Percentiles rank a stretch among this genome's conserved stretches.
Evolutionary conservation across 1,140 invertebrate species (phyloP).

Genomic region (Pseudomyrmex sp.): DNA sequence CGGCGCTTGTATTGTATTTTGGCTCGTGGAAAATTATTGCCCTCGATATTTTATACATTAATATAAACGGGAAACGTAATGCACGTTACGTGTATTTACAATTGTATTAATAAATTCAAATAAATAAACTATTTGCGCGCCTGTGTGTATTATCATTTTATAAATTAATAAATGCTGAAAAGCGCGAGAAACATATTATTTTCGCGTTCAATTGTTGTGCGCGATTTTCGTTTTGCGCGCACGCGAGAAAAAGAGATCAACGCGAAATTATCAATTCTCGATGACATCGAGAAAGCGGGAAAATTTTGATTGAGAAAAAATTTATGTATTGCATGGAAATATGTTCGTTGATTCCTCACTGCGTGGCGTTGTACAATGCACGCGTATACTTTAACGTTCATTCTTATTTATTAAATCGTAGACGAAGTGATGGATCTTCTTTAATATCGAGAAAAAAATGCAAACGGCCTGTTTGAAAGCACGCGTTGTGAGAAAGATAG

Average conservation of each 20-base stretch:
- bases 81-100: too few species aligned
- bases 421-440: not conserved
- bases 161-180: not conserved
- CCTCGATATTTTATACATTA: too few species aligned
- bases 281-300: not conserved
- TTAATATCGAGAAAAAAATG: slow-evolving; percentile 19
- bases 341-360: slow-evolving; percentile 9
- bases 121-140: slow-evolving; percentile 1
- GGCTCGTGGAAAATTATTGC: too few species aligned
- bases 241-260: not conserved
- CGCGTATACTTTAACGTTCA: slow-evolving; percentile 32
- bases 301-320: slow-evolving; percentile 27
- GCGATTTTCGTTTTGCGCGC: not conserved
- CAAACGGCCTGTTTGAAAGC: not conserved
- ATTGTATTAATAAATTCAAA: too few species aligned
- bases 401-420: slow-evolving; percentile 48
- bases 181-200: not conserved
- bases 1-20: too few species aligned
- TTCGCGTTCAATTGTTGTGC: slow-evolving; percentile 13
- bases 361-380: not conserved
- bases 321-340: not conserved
- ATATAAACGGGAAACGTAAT: too few species aligned
- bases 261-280: slow-evolving; percentile 22
- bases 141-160: not conserved
- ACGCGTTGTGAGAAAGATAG: not conserved